phyloP scores from a whole-genome alignment of 2,113 vertebrate species.

The Dissostichus mawsoni region DNA sequence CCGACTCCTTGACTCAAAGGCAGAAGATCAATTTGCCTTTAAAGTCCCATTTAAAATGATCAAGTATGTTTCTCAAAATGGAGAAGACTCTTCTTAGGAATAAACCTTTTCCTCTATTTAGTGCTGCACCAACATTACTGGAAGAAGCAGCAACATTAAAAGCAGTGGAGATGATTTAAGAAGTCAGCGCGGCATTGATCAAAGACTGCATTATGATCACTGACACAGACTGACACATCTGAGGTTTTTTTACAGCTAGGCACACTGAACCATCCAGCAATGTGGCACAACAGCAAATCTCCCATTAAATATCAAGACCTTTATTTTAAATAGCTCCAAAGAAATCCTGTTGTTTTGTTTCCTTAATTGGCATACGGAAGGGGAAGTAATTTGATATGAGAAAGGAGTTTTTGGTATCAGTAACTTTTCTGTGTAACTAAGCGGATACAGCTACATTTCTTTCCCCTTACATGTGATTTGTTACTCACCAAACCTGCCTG shows the following conservation, averaged over 20 bases:
- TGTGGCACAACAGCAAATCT: too few species aligned
- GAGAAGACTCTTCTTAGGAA: constrained; percentile 10
- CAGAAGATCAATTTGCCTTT: constrained; percentile 58
- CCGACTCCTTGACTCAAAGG: constrained; percentile 62
- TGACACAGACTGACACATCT: constrained; percentile 54
- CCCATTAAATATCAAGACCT: constrained; percentile 9
- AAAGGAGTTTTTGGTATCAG: neutral
- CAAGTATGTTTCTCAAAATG: constrained; percentile 44
- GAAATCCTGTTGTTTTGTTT: constrained; percentile 6
- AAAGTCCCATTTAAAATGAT: constrained; percentile 53
- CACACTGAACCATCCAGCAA: too few species aligned
- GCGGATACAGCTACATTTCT: too few species aligned
- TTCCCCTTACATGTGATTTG: too few species aligned
- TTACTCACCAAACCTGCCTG: constrained; percentile 32
- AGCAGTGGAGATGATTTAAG: constrained; percentile 35
- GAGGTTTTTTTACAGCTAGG: constrained; percentile 35
- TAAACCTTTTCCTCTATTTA: constrained; percentile 51
- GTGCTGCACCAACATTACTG: constrained; percentile 17
- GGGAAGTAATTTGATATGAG: neutral
- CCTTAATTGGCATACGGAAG: constrained; percentile 6
- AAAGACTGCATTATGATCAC: constrained; percentile 56
- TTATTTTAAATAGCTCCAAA: constrained; percentile 22
- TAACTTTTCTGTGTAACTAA: too few species aligned
- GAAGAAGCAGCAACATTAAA: constrained; percentile 33
- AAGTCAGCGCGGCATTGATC: constrained; percentile 49